These are phyloP conservation scores for Octonoba sinensis DNA, from an alignment of 2,888 invertebrate genomes.

Conservation along the genomic window DNA sequence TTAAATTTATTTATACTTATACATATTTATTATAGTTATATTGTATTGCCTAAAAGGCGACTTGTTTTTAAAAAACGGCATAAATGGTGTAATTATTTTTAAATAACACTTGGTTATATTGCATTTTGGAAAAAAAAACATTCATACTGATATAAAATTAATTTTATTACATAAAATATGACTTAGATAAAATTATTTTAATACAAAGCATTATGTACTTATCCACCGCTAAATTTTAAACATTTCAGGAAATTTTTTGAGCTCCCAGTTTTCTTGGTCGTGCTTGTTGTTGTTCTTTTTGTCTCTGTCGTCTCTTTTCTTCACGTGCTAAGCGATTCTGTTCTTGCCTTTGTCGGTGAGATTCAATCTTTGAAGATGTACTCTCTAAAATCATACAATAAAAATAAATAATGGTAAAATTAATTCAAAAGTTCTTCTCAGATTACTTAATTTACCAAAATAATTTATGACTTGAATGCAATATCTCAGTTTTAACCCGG, in stretches of 20 bases:
- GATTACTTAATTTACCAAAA: too few relatives aligned
- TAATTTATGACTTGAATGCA: too few relatives aligned
- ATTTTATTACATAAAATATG: constrained; percentile 14
- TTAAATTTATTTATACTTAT: too few relatives aligned
- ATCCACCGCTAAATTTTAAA: background rate
- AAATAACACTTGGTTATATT: too few relatives aligned
- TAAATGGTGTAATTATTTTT: too few relatives aligned
- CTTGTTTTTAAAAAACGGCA: too few relatives aligned
- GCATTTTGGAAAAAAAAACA: too few relatives aligned
- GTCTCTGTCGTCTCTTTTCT: constrained; percentile 23
- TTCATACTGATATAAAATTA: too few relatives aligned
- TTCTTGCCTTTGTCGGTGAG: constrained; percentile 37
- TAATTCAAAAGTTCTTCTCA: background rate
- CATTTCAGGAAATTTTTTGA: constrained; percentile 43
- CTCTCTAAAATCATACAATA: constrained; percentile 1
- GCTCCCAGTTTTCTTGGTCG: constrained; percentile 47
- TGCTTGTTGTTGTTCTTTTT: constrained; percentile 32
- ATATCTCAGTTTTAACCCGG: too few relatives aligned
- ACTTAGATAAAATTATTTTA: constrained; percentile 26
- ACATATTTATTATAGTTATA: too few relatives aligned
- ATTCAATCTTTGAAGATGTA: constrained; percentile 15
- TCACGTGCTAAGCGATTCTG: constrained; percentile 27
- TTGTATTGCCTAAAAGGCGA: too few relatives aligned
- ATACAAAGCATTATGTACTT: background rate
- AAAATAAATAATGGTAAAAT: background rate